These are phyloP conservation scores for Gonioctena quinquepunctata DNA, from an alignment of 1,140 invertebrate genomes.

Conservation along the genomic window DNA sequence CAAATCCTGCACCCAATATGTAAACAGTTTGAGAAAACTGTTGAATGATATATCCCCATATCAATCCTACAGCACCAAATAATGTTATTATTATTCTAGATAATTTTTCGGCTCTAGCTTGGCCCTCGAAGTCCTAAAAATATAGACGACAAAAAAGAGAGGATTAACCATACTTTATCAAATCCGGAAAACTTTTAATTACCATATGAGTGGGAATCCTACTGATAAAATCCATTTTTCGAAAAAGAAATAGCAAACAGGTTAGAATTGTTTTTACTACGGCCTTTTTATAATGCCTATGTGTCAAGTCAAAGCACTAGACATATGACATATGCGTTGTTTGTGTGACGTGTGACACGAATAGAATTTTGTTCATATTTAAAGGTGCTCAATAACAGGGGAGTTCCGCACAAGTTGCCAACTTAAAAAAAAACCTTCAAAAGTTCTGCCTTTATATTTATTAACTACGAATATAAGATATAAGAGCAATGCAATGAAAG, in stretches of 20 bases:
- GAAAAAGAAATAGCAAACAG: no score
- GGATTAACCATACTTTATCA: conserved; percentile 9
- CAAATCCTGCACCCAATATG: conserved; percentile 87
- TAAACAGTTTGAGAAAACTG: conserved; percentile 95
- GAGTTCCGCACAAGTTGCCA: no score
- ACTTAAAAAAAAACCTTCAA: no score
- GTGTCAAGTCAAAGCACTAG: background rate
- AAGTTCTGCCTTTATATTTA: no score
- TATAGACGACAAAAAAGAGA: background rate
- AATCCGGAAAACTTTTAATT: conserved; percentile 27
- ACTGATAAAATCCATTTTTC: conserved; percentile 53
- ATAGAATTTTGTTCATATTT: background rate
- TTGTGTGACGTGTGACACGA: background rate
- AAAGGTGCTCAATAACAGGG: no score
- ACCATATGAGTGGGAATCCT: conserved; percentile 67
- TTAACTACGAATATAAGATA: no score
- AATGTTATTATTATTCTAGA: conserved; percentile 87
- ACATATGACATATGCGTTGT: background rate
- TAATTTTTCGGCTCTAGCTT: conserved; percentile 83
- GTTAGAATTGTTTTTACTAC: no score
- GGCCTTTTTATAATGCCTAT: background rate
- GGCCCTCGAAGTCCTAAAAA: conserved; percentile 86
- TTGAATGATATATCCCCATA: conserved; percentile 93
- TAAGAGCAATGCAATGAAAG: no score
- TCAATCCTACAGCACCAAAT: conserved; percentile 85